These are phyloP conservation scores for Maniola jurtina DNA, from an alignment of 1,140 invertebrate genomes.

Conservation along the genomic window DNA sequence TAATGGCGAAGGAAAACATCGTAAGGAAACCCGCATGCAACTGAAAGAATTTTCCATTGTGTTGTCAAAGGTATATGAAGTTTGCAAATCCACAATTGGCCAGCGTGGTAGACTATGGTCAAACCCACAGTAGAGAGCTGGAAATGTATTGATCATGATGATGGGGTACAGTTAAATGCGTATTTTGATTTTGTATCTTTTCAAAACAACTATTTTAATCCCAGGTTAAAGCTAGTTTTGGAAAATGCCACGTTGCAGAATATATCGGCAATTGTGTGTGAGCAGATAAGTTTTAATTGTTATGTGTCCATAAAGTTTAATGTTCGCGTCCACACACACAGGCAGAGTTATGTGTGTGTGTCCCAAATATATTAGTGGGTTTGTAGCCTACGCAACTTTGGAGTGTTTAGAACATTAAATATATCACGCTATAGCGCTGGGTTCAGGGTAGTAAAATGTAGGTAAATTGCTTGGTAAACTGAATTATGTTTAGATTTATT, in stretches of 20 bases:
- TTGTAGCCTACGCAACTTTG: background rate
- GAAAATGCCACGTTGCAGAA: background rate
- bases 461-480: background rate
- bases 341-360: background rate
- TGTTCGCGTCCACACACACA: background rate
- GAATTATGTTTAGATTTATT: background rate
- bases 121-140: too few relatives aligned
- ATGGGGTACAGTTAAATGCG: background rate
- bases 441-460: background rate
- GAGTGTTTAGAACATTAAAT: too few relatives aligned
- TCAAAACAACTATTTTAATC: background rate
- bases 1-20: too few relatives aligned
- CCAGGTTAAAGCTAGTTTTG: background rate
- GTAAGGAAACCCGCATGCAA: too few relatives aligned
- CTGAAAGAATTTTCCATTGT: too few relatives aligned
- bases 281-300: constrained; percentile 3
- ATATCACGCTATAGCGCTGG: background rate
- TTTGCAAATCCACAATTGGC: too few relatives aligned
- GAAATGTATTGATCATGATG: too few relatives aligned
- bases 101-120: too few relatives aligned
- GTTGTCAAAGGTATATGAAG: too few relatives aligned
- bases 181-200: background rate
- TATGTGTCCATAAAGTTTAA: constrained; percentile 4
- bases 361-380: background rate
- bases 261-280: constrained; percentile 1